Evolutionary conservation across 2,888 invertebrate genomes (phyloP), one percentile per base, ranked within the genome.

Genomic region (Prenolepis imparis): DNA sequence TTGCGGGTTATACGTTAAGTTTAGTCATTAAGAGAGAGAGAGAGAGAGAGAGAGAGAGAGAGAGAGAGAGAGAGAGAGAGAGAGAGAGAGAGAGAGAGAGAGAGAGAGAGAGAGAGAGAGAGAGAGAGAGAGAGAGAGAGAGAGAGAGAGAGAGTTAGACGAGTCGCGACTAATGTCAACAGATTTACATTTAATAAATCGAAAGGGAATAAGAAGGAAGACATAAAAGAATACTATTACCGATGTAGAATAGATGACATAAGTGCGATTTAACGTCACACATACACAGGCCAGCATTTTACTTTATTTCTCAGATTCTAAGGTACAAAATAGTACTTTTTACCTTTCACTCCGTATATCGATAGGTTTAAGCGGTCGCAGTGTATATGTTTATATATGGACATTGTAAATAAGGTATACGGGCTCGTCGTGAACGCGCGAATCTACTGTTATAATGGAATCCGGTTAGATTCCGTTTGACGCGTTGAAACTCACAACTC

Each of bases 351-450:
- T 89, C 89, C 86, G 86, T 88, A 90, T 89, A 90, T 90, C 88
- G 78, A 80, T 88, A 88, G 84, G 83, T 87, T 88, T 83, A 87
- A 90, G 88, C 90, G 84, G 52, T 91, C 87, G 90, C 91, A 89
- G 87, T 92, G 90, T 91, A 90, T 92, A 91, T 92, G 91, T 91
- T 92, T 92, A 92, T 61, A 80, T 91, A 91, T 92, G 88, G 89
- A 93, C 90, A 92, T 91, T 93, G 92, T 93, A 93, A 92, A 93
- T 92, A 93, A 91, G 90, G 91, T 92, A 90, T 90, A 92, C 88
- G 87, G 88, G 88, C 91, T 90, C 92, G 86, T 88, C 87, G 85
- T 87, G 91, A 90, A 89, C 86, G n/a, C n/a, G n/a, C n/a, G 85
- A 84, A 88, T 82, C 80, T 85, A 84, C 82, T 77, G 85, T 89